Base-by-base conservation (phyloP, 2,797 vertebrate genomes). In the Acipenser oxyrinchus region DNA sequence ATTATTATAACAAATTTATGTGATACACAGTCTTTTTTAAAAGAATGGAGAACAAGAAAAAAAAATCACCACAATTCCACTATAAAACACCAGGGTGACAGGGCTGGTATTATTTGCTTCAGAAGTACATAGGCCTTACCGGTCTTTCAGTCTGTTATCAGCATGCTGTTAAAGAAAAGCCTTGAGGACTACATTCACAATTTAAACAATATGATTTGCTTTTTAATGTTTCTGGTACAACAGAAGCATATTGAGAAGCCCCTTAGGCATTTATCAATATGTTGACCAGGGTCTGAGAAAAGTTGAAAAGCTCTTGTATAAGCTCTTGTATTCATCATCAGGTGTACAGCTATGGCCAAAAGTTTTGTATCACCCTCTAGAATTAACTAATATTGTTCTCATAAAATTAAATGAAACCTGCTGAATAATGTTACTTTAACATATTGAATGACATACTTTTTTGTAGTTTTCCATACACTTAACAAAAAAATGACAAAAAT, bases 141-240 rank as follows among this genome's bases (percentile, higher is more conserved):
- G 37, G 3, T 37, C 5, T 4, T 51, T 66, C 60, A 10, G 37
- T 66, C 48, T 63, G 60, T 49, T 62, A 66, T 61, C 51, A 62
- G 60, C 64, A 70, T 37, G 48, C 15, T 66, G 64, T 49, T 62
- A 70, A 66, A 64, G 62, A 51, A 55, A 48, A 49, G 64, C 60
- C 48, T 62, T 50, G 11, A 64, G 62, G 60, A 63, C 50, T 50
- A 63, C 64, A 70, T 58, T 66, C 66, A 70, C 69, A 70, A 66
- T 66, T 66, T 60, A 70, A 37, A 58, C 51, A 70, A 69, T 65
- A 51, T 63, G 60, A 66, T 66, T 70, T 66, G 60, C 60, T 64
- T 70, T 53, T 37, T 61, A 66, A 70, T 70, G 64, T 66, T 63
- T 70, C 64, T 55, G 60, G 64, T 49, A 66, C 62, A 60, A 50